Base-by-base conservation (phyloP, 2,113 vertebrate genomes). In the Brachyhypopomus occidentalis region DNA sequence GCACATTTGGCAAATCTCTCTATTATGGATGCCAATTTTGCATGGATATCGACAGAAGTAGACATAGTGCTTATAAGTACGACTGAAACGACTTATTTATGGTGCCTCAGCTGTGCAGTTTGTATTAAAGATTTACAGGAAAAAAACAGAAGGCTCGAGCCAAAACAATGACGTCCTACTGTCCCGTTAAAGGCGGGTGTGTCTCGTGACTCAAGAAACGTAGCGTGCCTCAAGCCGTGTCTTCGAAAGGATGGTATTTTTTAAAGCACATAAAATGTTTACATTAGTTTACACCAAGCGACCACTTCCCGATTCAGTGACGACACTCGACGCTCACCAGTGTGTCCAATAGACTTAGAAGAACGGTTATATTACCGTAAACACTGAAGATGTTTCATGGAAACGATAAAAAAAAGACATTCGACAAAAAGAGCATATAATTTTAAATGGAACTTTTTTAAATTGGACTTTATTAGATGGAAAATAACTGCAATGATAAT, bases 1-100 rank as follows among this genome's bases (percentile, higher is more conserved):
- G 88, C 88, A 2, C 84, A 80, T 45, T 81, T 84, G 3, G 86
- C 81, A 38, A 87, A 84, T 3, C 86, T 81, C 55, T 89, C 88
- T 72, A 89, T 74, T 30, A 89, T 81, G 16, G 88, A 84, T 58
- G 88, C 85, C 48, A 89, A 64, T 82, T 87, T 83, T 41, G 83
- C 80, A 27, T 86, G 86, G 36, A 89, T 81, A 34, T 88, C 84
- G 0, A 79, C 79, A 30, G 85, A 76, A 5, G 62, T 56, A 25
- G 86, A 81, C 78, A 88, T 87, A n/a, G 70, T 75, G 41, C 77
- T 23, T n/a, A 45, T 1, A 52, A 52, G 45, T 52, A 52, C 9
- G 45, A 52, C 45, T n/a, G 56, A 9, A 75, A 16, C n/a, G 34
- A 75, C 41, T 41, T 41, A 41, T 41, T 52, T 52, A 52, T 52